These are phyloP conservation scores for Perca flavescens DNA, from an alignment of 2,113 vertebrate species.

Conservation along the genomic window DNA sequence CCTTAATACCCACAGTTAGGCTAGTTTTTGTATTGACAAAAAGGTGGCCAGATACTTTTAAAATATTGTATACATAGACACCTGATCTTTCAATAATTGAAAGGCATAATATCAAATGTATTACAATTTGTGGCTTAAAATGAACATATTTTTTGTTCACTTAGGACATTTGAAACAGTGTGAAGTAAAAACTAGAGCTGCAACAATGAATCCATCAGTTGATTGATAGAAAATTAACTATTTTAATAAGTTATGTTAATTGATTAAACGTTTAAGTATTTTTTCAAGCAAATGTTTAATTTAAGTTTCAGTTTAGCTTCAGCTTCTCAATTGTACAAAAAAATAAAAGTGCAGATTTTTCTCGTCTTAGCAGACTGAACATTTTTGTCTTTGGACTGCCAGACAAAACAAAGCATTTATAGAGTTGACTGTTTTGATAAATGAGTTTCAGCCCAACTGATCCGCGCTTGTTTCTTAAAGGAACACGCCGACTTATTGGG, in stretches of 20 bases:
- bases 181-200: neutral
- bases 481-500: too few species aligned
- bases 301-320: neutral
- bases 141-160: neutral
- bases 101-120: neutral
- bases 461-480: neutral
- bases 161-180: neutral
- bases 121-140: neutral
- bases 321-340: neutral
- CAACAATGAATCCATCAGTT: neutral
- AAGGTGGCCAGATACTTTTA: slow-evolving; percentile 9
- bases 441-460: neutral
- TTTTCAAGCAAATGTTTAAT: neutral
- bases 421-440: neutral
- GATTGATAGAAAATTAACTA: neutral
- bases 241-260: neutral
- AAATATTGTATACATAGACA: neutral
- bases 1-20: slow-evolving; percentile 46
- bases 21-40: slow-evolving; percentile 35
- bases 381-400: neutral
- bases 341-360: neutral
- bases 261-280: neutral
- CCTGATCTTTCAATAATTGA: slow-evolving; percentile 9
- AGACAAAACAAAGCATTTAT: neutral
- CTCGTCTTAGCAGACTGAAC: neutral